phyloP scores from a whole-genome alignment of 2,888 invertebrate species.

The Cerastis leucographa region DNA sequence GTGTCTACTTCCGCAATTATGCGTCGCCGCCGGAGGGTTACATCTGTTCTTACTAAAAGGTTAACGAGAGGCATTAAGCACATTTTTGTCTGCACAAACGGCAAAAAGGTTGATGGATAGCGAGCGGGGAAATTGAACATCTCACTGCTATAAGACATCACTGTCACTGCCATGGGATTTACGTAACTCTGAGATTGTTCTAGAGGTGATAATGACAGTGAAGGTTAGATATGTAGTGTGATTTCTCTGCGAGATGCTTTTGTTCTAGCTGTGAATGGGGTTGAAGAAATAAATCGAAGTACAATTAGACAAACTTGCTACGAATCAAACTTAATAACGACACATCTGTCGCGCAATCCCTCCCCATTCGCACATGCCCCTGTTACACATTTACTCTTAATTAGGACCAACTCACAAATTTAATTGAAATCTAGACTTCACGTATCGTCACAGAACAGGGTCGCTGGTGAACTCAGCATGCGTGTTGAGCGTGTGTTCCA shows the following conservation, averaged over 20 bases:
- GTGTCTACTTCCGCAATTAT: constrained; percentile 83
- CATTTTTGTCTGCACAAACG: constrained; percentile 75
- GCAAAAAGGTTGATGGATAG: constrained; percentile 77
- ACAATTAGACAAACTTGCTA: constrained; percentile 15
- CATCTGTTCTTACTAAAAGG: constrained; percentile 82
- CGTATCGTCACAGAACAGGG: constrained; percentile 61
- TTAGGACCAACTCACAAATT: constrained; percentile 48
- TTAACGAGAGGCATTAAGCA: constrained; percentile 81
- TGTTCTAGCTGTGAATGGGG: constrained; percentile 10
- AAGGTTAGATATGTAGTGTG: constrained; percentile 27
- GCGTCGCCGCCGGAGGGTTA: constrained; percentile 76
- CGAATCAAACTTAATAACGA: constrained; percentile 10
- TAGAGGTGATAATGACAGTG: constrained; percentile 36
- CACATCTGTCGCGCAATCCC: constrained; percentile 23
- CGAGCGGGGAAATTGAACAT: constrained; percentile 72
- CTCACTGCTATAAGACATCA: constrained; percentile 51
- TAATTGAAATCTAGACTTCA: constrained; percentile 62
- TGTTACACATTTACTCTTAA: constrained; percentile 50
- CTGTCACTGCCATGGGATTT: constrained; percentile 62
- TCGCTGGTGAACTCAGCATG: constrained; percentile 60
- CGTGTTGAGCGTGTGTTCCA: constrained; percentile 66
- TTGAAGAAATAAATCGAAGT: constrained; percentile 15
- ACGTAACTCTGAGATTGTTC: constrained; percentile 48
- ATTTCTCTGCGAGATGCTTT: constrained; percentile 39
- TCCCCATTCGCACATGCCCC: constrained; percentile 19